These are phyloP conservation scores for Chauna torquata DNA, from an alignment of 2,113 vertebrate species.

Conservation along the genomic window DNA sequence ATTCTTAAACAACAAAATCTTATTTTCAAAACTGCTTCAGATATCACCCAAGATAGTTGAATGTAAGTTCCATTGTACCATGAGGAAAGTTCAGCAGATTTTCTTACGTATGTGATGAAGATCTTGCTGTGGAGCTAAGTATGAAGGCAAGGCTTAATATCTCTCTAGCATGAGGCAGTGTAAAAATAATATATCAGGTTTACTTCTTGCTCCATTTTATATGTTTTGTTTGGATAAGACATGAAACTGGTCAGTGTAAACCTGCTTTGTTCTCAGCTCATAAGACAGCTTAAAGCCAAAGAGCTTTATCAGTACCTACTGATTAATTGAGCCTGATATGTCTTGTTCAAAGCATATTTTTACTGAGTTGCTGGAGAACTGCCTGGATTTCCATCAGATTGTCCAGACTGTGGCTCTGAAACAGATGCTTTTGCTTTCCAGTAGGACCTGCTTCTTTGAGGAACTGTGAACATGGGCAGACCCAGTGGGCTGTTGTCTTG, in stretches of 20 bases:
- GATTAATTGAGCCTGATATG: not conserved
- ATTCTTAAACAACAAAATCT: not conserved
- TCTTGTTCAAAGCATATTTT: not conserved
- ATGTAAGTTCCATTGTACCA: not conserved
- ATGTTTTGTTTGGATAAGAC: not conserved
- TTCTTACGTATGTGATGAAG: not conserved
- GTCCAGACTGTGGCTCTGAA: not conserved
- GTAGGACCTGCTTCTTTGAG: not conserved
- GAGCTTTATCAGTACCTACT: not conserved
- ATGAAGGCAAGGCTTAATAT: not conserved
- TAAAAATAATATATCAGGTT: not conserved
- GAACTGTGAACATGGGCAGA: not conserved
- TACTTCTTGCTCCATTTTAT: not conserved
- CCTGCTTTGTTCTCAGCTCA: not conserved
- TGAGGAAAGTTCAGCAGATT: not conserved
- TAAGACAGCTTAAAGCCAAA: not conserved
- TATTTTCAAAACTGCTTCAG: not conserved
- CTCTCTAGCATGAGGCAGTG: not conserved
- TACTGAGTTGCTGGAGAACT: not conserved
- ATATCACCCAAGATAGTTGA: not conserved
- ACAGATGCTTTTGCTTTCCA: not conserved
- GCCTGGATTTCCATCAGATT: not conserved
- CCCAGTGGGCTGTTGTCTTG: accelerated
- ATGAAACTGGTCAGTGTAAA: not conserved
- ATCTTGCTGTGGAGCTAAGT: not conserved